Conservation (phyloP, 2,113 vertebrate species). For the Orientallactaga bullata region DNA sequence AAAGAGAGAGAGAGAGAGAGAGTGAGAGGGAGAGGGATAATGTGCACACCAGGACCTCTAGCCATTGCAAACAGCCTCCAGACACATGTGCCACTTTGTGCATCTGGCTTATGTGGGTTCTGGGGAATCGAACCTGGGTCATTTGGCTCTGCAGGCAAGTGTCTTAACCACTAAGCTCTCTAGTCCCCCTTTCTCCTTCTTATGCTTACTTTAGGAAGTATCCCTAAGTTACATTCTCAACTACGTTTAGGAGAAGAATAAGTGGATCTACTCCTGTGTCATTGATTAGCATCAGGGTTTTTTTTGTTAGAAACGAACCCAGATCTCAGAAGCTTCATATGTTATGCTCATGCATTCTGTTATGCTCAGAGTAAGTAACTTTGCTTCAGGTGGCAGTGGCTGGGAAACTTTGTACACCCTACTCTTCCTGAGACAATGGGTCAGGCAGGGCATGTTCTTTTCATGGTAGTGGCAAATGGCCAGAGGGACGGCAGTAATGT, state of each 20-base stretch:
- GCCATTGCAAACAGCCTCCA: too few relatives aligned
- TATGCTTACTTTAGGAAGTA: background rate
- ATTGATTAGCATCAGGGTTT: background rate
- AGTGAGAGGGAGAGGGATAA: too few relatives aligned
- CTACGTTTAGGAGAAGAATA: background rate
- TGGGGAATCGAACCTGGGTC: too few relatives aligned
- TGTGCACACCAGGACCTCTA: too few relatives aligned
- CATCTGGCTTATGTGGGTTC: too few relatives aligned
- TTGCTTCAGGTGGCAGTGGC: background rate
- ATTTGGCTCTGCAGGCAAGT: too few relatives aligned
- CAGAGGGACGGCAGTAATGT: background rate
- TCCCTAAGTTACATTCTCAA: conserved; percentile 19
- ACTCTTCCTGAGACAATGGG: background rate
- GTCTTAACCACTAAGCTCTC: background rate
- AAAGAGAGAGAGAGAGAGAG: too few relatives aligned
- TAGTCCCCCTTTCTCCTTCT: background rate
- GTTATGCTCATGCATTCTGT: background rate
- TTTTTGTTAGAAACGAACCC: background rate
- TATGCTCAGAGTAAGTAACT: background rate
- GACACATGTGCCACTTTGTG: too few relatives aligned
- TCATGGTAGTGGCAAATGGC: background rate
- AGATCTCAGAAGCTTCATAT: background rate
- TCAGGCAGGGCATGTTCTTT: background rate
- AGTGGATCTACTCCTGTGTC: background rate
- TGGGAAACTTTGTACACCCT: background rate